These are phyloP conservation scores for Cercocebus atys DNA, from an alignment of 2,113 vertebrate genomes.

Conservation along the genomic window DNA sequence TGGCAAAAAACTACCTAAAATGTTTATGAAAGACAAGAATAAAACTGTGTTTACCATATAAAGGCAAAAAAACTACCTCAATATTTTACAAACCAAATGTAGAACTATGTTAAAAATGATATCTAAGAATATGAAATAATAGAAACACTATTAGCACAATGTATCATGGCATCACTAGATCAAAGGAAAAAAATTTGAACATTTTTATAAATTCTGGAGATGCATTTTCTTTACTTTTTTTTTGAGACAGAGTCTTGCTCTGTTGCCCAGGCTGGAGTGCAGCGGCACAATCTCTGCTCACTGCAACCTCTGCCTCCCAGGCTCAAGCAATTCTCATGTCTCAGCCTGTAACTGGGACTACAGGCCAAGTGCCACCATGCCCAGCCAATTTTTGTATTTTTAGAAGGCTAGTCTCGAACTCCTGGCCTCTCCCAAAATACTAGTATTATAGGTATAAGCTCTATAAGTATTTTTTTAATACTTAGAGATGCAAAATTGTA, in stretches of 20 bases:
- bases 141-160: background rate
- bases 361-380: too few species aligned
- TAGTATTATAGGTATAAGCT: background rate
- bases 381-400: too few species aligned
- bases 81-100: background rate
- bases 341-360: too few species aligned
- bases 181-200: background rate
- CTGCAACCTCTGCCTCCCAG: too few species aligned
- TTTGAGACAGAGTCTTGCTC: too few species aligned
- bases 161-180: background rate
- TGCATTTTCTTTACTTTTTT: background rate
- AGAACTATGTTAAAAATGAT: background rate
- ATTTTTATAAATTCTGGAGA: background rate
- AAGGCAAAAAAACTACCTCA: background rate
- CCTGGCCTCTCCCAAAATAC: too few species aligned
- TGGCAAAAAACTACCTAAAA: background rate
- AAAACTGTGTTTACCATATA: background rate
- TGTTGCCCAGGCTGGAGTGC: too few species aligned
- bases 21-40: conserved; percentile 22
- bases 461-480: background rate
- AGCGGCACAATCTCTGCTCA: too few species aligned
- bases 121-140: background rate
- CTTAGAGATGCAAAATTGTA: background rate
- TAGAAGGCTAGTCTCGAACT: too few species aligned
- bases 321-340: too few species aligned